Evolutionary conservation across 2,888 invertebrate genomes (phyloP).

Genomic region (Pachycephus smyrnensis): DNA sequence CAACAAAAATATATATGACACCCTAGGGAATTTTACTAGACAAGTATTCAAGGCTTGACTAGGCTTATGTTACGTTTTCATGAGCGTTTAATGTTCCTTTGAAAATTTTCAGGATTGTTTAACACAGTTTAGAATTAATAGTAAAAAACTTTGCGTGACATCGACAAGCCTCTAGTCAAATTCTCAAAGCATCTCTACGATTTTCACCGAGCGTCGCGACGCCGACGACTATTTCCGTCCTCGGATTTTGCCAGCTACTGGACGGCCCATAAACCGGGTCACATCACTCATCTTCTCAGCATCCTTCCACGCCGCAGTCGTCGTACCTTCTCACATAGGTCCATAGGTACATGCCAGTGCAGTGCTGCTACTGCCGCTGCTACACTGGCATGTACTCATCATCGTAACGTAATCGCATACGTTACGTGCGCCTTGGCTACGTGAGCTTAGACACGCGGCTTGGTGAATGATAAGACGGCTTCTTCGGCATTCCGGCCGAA

Average conservation of each 20-base stretch:
- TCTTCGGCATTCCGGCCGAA: neutral
- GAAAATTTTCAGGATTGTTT: neutral
- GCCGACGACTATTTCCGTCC: neutral
- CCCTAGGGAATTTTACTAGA: neutral
- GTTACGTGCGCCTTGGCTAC: neutral
- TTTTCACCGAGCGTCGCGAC: neutral
- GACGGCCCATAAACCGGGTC: neutral
- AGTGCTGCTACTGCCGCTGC: neutral
- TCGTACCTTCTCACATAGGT: neutral
- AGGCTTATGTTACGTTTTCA: neutral
- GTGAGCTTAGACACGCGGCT: neutral
- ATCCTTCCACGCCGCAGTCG: neutral
- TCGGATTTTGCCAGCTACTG: neutral
- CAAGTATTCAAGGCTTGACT: neutral
- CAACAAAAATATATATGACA: neutral
- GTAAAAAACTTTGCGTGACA: neutral
- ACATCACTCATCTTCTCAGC: neutral
- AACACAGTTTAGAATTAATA: neutral
- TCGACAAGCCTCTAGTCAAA: neutral
- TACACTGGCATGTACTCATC: neutral
- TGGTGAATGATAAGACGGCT: neutral
- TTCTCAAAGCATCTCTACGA: neutral
- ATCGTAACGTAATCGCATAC: neutral
- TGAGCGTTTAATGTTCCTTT: neutral
- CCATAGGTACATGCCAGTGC: neutral